Percentiles rank a stretch among this genome's conserved stretches.
phyloP scores from a whole-genome alignment of 1,140 invertebrate species.

The Nymphalis io region DNA sequence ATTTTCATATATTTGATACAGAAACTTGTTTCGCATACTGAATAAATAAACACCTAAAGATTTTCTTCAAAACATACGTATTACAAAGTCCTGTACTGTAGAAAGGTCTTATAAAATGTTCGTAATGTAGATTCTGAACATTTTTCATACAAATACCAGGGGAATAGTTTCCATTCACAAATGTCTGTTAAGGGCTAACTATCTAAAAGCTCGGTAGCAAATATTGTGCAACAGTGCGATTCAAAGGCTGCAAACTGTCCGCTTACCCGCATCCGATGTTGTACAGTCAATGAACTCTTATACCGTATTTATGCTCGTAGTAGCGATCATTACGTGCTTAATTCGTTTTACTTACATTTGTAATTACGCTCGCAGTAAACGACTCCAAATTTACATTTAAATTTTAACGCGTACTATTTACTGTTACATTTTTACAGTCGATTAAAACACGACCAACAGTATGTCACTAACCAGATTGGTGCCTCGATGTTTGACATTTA shows the following conservation, averaged over 20 bases:
- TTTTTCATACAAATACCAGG: background rate
- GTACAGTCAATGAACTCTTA: slow-evolving; percentile 52
- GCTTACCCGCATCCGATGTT: slow-evolving; percentile 45
- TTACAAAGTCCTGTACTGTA: too few species aligned
- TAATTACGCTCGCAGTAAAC: slow-evolving; percentile 37
- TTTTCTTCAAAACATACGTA: too few species aligned
- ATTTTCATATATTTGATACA: slow-evolving; percentile 17
- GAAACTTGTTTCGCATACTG: slow-evolving; percentile 1
- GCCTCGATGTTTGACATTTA: background rate
- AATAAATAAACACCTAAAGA: background rate
- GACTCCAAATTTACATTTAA: slow-evolving; percentile 31
- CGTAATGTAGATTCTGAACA: background rate
- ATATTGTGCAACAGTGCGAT: slow-evolving; percentile 43
- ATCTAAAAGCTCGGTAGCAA: slow-evolving; percentile 23
- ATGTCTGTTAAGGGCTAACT: background rate
- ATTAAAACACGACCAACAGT: slow-evolving; percentile 18
- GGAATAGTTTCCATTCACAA: background rate
- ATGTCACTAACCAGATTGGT: slow-evolving; percentile 12
- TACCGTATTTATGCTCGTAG: slow-evolving; percentile 37
- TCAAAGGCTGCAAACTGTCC: slow-evolving; percentile 44
- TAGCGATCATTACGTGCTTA: slow-evolving; percentile 38
- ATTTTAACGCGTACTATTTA: slow-evolving; percentile 28
- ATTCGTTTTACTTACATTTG: slow-evolving; percentile 39
- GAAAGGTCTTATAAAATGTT: background rate
- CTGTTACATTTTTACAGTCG: slow-evolving; percentile 28